A percentile compares a stretch with the other conserved stretches of the same genome.
Evolutionary conservation across 2,888 invertebrate species (phyloP).

Genomic region (Dastarcus helophoroides): DNA sequence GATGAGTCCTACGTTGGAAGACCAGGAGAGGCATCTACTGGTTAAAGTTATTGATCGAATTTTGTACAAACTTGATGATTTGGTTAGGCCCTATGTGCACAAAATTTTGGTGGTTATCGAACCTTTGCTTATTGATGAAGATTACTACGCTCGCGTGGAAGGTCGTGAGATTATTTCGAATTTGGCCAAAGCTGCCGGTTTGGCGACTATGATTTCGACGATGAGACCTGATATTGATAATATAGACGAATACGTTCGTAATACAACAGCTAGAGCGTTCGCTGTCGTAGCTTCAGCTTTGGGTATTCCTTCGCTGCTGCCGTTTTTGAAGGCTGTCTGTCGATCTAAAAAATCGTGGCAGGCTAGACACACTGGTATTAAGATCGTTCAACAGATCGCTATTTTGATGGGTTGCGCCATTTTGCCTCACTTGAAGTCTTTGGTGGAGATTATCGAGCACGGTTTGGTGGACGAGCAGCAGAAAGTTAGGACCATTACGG

Average conservation of each 20-base stretch:
- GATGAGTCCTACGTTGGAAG: constrained; percentile 99
- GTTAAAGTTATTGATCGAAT: constrained; percentile 99
- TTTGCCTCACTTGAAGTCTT: constrained; percentile 90
- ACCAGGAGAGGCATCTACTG: constrained; percentile 96
- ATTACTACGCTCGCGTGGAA: constrained; percentile 99
- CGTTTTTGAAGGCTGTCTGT: constrained; percentile 96
- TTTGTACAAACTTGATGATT: constrained; percentile 93
- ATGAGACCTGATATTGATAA: constrained; percentile 99
- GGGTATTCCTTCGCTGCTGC: constrained; percentile 91
- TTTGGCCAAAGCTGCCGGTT: constrained; percentile 95
- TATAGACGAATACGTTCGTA: constrained; percentile 97
- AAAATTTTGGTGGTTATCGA: constrained; percentile 99
- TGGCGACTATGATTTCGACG: constrained; percentile 99
- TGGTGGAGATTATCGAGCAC: constrained; percentile 99
- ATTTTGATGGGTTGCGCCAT: constrained; percentile 99
- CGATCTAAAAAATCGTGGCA: constrained; percentile 99
- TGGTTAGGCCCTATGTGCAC: constrained; percentile 98
- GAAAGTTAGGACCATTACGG: constrained; percentile 97
- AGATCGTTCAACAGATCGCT: constrained; percentile 99
- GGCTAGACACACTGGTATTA: constrained; percentile 94
- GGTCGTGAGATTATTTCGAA: constrained; percentile 99
- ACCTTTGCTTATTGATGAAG: constrained; percentile 96
- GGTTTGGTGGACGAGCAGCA: constrained; percentile 98
- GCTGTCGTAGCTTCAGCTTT: constrained; percentile 99
- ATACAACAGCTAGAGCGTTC: constrained; percentile 98